phyloP scores from a whole-genome alignment of 2,797 vertebrate species.

The Pachyuromys duprasi region DNA sequence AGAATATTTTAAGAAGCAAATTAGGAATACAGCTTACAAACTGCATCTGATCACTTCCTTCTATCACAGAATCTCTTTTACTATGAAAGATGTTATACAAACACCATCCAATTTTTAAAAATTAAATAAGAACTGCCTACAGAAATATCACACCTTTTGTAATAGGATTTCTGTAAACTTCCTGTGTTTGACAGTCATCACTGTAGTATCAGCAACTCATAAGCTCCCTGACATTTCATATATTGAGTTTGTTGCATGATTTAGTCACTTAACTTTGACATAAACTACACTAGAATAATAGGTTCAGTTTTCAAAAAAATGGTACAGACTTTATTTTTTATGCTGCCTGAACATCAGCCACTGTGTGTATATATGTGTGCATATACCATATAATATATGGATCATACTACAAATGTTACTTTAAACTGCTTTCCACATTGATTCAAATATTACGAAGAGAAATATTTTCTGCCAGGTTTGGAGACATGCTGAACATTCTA shows the following conservation, averaged over 20 bases:
- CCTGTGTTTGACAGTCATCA: too few relatives aligned
- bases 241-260: neutral
- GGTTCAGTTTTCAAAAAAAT: neutral
- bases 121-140: neutral
- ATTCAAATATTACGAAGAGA: constrained; percentile 28
- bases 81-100: neutral
- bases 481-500: neutral
- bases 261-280: constrained; percentile 19
- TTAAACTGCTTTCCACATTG: neutral
- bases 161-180: neutral
- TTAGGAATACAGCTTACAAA: neutral
- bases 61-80: neutral
- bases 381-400: too few relatives aligned
- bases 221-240: neutral
- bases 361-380: neutral
- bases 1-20: neutral
- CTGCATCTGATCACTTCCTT: neutral
- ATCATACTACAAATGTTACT: neutral
- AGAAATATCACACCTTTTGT: neutral
- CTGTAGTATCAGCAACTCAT: neutral
- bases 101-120: neutral
- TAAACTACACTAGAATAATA: constrained; percentile 9
- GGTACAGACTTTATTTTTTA: neutral
- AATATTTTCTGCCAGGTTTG: neutral
- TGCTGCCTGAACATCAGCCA: neutral